Percentiles rank a stretch among this genome's conserved stretches.
phyloP scores from a whole-genome alignment of 2,888 invertebrate genomes.

The Troides helena region DNA sequence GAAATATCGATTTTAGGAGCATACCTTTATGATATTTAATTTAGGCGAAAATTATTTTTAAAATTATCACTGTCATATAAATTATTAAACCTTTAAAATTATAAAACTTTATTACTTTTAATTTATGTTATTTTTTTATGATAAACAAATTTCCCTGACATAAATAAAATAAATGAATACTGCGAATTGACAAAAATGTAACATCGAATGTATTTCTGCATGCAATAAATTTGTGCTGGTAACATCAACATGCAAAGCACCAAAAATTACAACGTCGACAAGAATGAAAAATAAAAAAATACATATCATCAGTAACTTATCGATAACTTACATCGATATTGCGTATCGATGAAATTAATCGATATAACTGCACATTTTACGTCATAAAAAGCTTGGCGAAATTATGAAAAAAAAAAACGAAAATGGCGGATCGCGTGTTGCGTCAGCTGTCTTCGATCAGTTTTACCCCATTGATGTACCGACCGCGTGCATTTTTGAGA shows the following conservation, averaged over 20 bases:
- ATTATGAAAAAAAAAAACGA: constrained; percentile 16
- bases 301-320: neutral
- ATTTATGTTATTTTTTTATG: no score
- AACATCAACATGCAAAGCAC: neutral
- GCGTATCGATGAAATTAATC: constrained; percentile 8
- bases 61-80: no score
- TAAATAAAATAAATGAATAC: no score
- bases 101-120: no score
- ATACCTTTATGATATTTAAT: no score
- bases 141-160: no score
- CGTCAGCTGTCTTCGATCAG: constrained; percentile 16
- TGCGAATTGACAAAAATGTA: neutral
- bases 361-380: constrained; percentile 5
- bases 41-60: no score
- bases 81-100: no score
- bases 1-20: no score
- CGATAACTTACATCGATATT: constrained; percentile 8
- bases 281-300: neutral
- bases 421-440: constrained; percentile 12
- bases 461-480: constrained; percentile 24
- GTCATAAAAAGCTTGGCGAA: constrained; percentile 6
- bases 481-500: constrained; percentile 24
- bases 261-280: neutral
- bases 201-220: neutral
- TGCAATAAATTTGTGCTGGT: neutral